Conservation (phyloP, 2,797 vertebrate species). For the Schizopygopsis malacanthus region DNA sequence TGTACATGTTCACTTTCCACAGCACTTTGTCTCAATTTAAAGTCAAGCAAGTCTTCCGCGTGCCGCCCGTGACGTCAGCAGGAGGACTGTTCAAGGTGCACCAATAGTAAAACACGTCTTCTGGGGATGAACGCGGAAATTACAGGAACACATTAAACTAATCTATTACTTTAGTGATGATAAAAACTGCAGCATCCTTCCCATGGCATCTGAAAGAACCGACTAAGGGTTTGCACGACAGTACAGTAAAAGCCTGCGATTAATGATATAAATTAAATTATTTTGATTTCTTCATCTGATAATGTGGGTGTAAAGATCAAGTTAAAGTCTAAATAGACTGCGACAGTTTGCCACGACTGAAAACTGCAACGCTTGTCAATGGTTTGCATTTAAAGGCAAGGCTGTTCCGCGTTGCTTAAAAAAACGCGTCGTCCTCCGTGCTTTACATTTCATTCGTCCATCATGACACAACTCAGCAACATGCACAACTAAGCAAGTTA, state of each 20-base stretch:
- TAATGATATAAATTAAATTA: neutral
- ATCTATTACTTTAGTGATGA: neutral
- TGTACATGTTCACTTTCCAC: too few relatives aligned
- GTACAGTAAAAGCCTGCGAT: neutral
- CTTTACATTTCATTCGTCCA: neutral
- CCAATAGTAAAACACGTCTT: neutral
- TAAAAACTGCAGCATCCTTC: neutral
- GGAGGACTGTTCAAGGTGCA: neutral
- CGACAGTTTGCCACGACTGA: neutral
- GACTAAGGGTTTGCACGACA: neutral
- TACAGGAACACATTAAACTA: neutral
- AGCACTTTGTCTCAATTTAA: neutral
- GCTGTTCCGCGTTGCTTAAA: neutral
- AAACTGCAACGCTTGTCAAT: neutral
- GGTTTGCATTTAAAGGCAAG: neutral
- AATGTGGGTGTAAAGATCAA: neutral
- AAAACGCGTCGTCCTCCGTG: neutral
- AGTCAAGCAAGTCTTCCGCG: neutral
- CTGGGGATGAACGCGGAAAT: slow-evolving; percentile 17
- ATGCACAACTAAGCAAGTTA: neutral
- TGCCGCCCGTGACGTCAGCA: neutral
- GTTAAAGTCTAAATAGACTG: neutral
- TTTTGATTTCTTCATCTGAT: neutral
- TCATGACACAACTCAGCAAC: neutral
- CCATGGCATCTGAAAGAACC: neutral